A percentile compares a stretch with the other conserved stretches of the same genome.
Evolutionary conservation across 2,888 invertebrate genomes (phyloP).

Genomic region (Thymelicus sylvestris): DNA sequence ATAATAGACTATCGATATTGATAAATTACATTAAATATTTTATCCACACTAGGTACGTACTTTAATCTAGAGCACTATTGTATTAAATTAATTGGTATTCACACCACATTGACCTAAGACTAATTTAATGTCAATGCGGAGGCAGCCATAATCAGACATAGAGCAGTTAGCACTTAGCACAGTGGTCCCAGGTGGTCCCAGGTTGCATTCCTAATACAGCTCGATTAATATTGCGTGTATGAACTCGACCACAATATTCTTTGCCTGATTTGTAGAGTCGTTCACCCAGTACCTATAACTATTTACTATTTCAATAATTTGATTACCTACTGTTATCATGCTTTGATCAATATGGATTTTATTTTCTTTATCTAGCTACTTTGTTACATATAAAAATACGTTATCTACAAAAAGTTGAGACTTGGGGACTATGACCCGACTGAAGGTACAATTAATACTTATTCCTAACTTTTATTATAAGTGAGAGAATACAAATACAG

Average conservation of each 20-base stretch:
- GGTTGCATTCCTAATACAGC: conserved; percentile 47
- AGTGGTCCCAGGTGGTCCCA: conserved; percentile 38
- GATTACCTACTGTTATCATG: background rate
- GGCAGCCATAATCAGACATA: conserved; percentile 17
- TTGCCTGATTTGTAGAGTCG: conserved; percentile 63
- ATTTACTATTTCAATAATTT: background rate
- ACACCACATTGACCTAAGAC: conserved; percentile 1
- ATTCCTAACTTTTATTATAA: no score
- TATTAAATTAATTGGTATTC: conserved; percentile 23
- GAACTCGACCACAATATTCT: conserved; percentile 50
- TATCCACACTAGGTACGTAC: no score
- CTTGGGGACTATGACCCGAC: no score
- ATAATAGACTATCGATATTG: no score
- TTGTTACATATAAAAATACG: background rate
- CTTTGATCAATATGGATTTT: background rate
- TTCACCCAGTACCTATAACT: conserved; percentile 56
- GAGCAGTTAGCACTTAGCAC: conserved; percentile 15
- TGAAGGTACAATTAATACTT: no score
- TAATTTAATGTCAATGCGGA: conserved; percentile 27
- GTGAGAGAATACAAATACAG: no score
- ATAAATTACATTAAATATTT: no score
- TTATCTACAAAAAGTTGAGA: no score
- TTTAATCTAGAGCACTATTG: background rate
- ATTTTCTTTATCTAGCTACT: background rate
- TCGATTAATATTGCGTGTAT: conserved; percentile 50